Evolutionary conservation across 2,888 invertebrate species (phyloP).

Genomic region (Phalera bucephala): DNA sequence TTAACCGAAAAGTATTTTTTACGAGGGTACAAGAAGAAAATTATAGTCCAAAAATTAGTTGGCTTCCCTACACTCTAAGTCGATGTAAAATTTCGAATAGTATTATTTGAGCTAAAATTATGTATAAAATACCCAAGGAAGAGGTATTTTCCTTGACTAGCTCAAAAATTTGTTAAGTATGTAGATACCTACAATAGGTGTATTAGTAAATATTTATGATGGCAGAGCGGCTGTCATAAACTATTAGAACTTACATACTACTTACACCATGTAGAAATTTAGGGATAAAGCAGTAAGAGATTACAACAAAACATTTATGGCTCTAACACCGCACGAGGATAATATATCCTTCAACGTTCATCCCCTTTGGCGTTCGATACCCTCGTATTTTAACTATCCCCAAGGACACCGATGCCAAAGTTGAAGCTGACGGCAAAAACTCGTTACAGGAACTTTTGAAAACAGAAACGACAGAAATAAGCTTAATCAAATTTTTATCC

Average conservation of each 20-base stretch:
- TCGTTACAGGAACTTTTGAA: constrained; percentile 1
- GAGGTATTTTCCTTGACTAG: no score
- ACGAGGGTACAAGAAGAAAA: no score
- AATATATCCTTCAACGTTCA: constrained; percentile 4
- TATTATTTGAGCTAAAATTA: no score
- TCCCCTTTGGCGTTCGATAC: constrained; percentile 2
- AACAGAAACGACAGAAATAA: constrained; percentile 1
- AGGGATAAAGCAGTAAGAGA: constrained; percentile 1
- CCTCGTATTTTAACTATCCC: constrained; percentile 4
- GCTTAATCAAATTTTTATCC: not conserved
- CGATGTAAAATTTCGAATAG: no score
- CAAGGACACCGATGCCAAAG: constrained; percentile 1
- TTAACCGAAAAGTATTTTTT: no score
- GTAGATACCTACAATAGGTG: no score
- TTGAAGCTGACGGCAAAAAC: constrained; percentile 2
- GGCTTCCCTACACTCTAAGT: no score
- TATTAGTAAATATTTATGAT: no score
- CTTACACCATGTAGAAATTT: not conserved
- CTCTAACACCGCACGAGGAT: constrained; percentile 1
- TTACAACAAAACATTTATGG: not conserved
- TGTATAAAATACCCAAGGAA: no score
- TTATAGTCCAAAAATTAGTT: no score
- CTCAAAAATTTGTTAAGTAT: no score
- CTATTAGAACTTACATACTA: no score
- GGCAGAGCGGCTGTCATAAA: not conserved